A percentile compares a stretch with the other conserved stretches of the same genome.
Evolutionary conservation across 2,888 invertebrate species (phyloP).

Genomic region (Rosalia funebris): DNA sequence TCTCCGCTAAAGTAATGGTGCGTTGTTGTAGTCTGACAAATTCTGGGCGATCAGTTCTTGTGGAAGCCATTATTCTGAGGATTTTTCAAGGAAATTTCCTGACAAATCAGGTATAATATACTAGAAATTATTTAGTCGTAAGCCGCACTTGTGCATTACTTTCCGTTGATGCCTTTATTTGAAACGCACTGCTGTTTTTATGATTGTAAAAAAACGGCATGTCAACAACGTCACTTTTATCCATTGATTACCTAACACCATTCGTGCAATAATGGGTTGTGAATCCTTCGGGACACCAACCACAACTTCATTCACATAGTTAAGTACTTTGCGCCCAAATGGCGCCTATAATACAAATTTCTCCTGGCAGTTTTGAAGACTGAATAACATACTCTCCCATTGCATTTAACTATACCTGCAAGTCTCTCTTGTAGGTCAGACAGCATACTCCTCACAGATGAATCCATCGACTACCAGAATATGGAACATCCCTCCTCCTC

Average conservation of each 20-base stretch:
- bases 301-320: constrained; percentile 35
- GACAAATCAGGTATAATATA: constrained; percentile 37
- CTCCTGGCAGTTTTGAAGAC: constrained; percentile 49
- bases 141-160: neutral
- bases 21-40: constrained; percentile 6
- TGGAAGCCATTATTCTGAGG: constrained; percentile 37
- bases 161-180: neutral
- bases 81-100: constrained; percentile 15
- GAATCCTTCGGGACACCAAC: constrained; percentile 26
- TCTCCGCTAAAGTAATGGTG: neutral
- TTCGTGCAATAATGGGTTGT: constrained; percentile 33
- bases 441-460: constrained; percentile 54
- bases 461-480: constrained; percentile 53
- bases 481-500: constrained; percentile 63
- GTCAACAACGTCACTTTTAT: constrained; percentile 43
- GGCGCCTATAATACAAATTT: constrained; percentile 26
- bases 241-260: constrained; percentile 55
- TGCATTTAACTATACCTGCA: constrained; percentile 65
- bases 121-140: constrained; percentile 27
- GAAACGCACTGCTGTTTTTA: constrained; percentile 12
- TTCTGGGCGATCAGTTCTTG: constrained; percentile 1
- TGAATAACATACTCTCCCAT: constrained; percentile 47
- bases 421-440: constrained; percentile 65
- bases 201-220: constrained; percentile 23
- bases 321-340: constrained; percentile 27